Base-by-base conservation (phyloP, 2,113 vertebrate species). In the Podarcis cretensis region DNA sequence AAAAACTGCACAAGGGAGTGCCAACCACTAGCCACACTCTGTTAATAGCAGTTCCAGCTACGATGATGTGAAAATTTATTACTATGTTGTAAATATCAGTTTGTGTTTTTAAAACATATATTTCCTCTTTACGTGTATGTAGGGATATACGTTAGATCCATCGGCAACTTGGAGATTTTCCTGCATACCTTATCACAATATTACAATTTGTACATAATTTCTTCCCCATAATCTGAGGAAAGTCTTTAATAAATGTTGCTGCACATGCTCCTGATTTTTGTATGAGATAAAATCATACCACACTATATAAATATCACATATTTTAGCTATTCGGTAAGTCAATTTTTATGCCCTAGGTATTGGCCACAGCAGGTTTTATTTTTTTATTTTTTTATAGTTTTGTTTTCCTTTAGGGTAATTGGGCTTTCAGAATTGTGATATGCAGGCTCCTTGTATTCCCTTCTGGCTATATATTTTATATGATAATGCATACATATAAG, bases 21-120 rank as follows among this genome's bases (percentile, higher is more conserved):
- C 78, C 87, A 92, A 0, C 32, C 54, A 65, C 89, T 83, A 73
- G 59, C 27, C 90, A 59, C 74, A 32, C 69, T 90, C 89, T 83
- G 75, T 89, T 87, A 90, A 37, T 14, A 81, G 37, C 37, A 78
- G 86, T 7, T 35, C 4, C 66, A 81, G 66, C 82, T 90, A 82
- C 83, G 83, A 84, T 59, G 81, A 83, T 89, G 6, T 87, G 81
- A 91, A 82, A 86, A 71, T 74, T 7, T 85, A 74, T 84, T 13
- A 85, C 10, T 3, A n/a, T 18, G 3, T 2, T 79, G 23, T 83
- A 78, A 65, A 85, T 48, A 94, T 87, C 10, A n/a, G 0, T 71
- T 87, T 87, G 84, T 10, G 57, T 4, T 30, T n/a, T n/a, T 43
- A 89, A 63, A 63, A 63, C 13, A 5, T 63, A 20, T 20, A 90